Base-by-base conservation (phyloP, 2,888 invertebrate genomes). In the Parelbella ahira region DNA sequence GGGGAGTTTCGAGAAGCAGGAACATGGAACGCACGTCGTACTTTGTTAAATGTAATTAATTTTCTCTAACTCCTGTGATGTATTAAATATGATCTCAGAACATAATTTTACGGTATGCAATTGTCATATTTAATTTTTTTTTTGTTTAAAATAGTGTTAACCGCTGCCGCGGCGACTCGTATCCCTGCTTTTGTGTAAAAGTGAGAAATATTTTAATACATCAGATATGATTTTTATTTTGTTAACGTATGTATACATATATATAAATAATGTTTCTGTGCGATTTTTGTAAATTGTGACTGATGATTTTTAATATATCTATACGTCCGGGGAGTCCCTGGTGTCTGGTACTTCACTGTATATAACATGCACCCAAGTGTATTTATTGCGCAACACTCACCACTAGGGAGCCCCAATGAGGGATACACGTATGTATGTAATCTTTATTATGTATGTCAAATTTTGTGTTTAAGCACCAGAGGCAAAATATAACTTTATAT, bases 41-140 rank as follows among this genome's bases (percentile, higher is more conserved):
- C 48, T 51, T 54, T 49, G n/a, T n/a, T 63, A 63, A 68, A 64
- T 59, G 64, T 65, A 59, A 52, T 61, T 50, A 60, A 63, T 61
- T 63, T 78, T 74, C 83, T 80, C 79, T 84, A 87, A 89, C 89
- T 89, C 89, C 90, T 90, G 90, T 90, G 90, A 90, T 90, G 90
- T 90, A 89, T 90, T 90, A 89, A 89, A 88, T 88, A 89, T 90
- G 90, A 90, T 90, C 89, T 89, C 89, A 88, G 79, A 81, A 84
- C 78, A 86, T 88, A 78, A 87, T 87, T 81, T 76, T 73, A 79
- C 78, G 83, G 73, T 81, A 80, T 78, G 68, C 78, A 77, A 77
- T 77, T 73, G 72, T 82, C 86, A 81, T 84, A 77, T 82, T 78
- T 80, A 81, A 81, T 81, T 66, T 68, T 68, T 50, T 68, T 67